phyloP scores from a whole-genome alignment of 2,797 vertebrate genomes.

The Alosa sapidissima region DNA sequence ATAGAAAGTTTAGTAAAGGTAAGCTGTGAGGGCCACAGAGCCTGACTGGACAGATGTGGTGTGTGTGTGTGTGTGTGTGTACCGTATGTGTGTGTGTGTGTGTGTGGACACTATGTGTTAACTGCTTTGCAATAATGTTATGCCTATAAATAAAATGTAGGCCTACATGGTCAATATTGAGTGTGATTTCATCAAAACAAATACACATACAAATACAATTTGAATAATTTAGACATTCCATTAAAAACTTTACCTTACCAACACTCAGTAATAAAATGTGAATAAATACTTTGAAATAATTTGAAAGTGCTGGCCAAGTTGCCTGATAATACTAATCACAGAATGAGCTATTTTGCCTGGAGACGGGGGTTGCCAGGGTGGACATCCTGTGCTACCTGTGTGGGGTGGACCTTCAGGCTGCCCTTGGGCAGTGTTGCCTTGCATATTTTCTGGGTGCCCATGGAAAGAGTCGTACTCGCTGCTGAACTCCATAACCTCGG shows the following conservation, averaged over 20 bases:
- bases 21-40: no score
- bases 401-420: background rate
- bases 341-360: background rate
- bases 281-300: no score
- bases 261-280: no score
- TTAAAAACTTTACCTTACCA: no score
- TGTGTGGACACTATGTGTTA: background rate
- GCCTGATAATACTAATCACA: background rate
- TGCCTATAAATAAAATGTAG: no score
- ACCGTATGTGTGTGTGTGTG: no score
- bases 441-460: background rate
- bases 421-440: background rate
- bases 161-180: background rate
- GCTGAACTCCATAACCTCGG: background rate
- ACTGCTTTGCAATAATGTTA: background rate
- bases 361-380: background rate
- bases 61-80: no score
- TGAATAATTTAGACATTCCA: no score
- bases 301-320: background rate
- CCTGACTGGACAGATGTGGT: no score
- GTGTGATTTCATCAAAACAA: no score
- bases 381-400: background rate
- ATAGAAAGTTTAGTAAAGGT: no score
- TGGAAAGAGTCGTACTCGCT: background rate
- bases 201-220: no score